A percentile compares a stretch with the other conserved stretches of the same genome.
Conservation (phyloP, 2,113 vertebrate genomes). For the Sula dactylatra region DNA sequence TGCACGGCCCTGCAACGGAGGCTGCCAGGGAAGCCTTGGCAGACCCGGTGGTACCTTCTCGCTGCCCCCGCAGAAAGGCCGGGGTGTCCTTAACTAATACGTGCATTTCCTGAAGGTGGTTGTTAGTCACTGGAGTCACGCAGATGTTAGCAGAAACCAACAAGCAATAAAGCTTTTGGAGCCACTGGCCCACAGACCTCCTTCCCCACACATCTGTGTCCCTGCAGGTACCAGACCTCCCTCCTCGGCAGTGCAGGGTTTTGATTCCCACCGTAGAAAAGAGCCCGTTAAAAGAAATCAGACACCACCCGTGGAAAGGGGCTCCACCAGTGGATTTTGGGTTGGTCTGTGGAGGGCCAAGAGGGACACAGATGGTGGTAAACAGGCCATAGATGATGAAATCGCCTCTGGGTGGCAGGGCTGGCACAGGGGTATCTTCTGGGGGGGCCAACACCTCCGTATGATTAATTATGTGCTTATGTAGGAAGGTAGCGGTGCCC, state of each 20-base stretch:
- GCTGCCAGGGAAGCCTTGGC: background rate
- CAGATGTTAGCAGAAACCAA: background rate
- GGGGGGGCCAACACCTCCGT: background rate
- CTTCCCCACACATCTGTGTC: background rate
- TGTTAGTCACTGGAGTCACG: background rate
- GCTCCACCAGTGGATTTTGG: background rate
- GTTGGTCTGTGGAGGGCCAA: background rate
- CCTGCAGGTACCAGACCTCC: background rate
- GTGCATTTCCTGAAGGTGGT: background rate
- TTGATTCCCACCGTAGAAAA: background rate
- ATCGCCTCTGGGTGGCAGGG: background rate
- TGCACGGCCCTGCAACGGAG: fast-evolving
- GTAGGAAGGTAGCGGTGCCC: background rate
- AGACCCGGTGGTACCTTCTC: background rate
- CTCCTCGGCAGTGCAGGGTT: fast-evolving
- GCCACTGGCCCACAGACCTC: background rate
- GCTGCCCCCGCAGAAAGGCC: background rate
- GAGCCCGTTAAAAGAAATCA: background rate
- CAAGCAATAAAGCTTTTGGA: background rate
- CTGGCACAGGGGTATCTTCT: background rate
- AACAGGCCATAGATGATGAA: background rate
- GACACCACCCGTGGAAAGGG: background rate
- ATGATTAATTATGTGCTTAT: background rate
- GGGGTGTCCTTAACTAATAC: background rate
- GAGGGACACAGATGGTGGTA: background rate